Evolutionary conservation across 2,113 vertebrate genomes (phyloP).

Genomic region (Labrus mixtus): DNA sequence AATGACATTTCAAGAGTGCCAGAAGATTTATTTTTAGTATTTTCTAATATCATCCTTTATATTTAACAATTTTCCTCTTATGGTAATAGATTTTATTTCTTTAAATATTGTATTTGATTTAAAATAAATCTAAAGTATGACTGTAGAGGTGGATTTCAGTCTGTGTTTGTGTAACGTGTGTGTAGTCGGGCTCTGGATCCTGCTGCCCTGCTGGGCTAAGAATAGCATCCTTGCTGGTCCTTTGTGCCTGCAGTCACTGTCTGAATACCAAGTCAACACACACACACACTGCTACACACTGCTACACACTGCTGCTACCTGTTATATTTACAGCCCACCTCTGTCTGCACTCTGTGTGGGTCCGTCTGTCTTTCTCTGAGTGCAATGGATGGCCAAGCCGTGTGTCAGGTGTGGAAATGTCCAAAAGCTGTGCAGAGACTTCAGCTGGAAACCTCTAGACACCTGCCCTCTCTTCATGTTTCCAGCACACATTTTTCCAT

Average conservation of each 20-base stretch:
- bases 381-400: not conserved
- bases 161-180: conserved; percentile 17
- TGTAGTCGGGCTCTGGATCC: conserved; percentile 42
- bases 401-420: not conserved
- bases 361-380: conserved; percentile 6
- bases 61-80: no score
- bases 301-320: conserved; percentile 25
- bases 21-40: no score
- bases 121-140: no score
- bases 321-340: conserved; percentile 14
- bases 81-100: no score
- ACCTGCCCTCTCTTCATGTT: no score
- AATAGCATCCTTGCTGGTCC: conserved; percentile 68
- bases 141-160: not conserved
- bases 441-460: not conserved
- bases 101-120: no score
- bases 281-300: conserved; percentile 16
- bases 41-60: no score
- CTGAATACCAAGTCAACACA: conserved; percentile 64
- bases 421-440: not conserved
- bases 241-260: conserved; percentile 64
- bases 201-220: conserved; percentile 61
- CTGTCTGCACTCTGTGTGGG: conserved; percentile 18
- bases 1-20: no score
- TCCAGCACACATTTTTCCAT: not conserved